Evolutionary conservation across 2,888 invertebrate genomes (phyloP), one percentile per base, ranked within the genome.

Genomic region (Zelleria hepariella): DNA sequence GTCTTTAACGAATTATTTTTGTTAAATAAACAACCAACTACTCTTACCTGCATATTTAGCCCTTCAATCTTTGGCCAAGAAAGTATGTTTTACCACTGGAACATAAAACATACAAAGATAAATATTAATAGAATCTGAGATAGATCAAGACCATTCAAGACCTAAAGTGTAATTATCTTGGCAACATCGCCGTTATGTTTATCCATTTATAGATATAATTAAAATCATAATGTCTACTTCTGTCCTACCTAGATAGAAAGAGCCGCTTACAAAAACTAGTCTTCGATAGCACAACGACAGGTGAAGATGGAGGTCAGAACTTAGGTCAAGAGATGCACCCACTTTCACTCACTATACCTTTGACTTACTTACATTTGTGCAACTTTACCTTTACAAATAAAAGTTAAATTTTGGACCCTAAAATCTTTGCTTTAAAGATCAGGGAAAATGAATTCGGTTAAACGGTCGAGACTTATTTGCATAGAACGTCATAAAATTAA

Each of bases 271-370:
- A 32, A 24, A 57, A 59, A 61, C 58, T 61, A 57, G 58, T 20
- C 53, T 8, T 23, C 26, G 52, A 24, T 42, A 51, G 74, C 75
- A 67, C 68, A 72, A 67, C 77, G 80, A 82, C 82, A 81, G 81
- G 81, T 80, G 74, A 70, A 74, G 77, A 66, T 78, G 83, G 73
- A 81, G 85, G 84, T 82, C 82, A 85, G 80, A 82, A 77, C 63
- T 62, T 53, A 69, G 78, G 76, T 79, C 76, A 63, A 69, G 66
- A 75, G 85, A 86, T 82, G 85, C 75, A 78, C 80, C 78, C 74
- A 81, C 84, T 85, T 85, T 84, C 84, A 83, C 83, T 80, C 70
- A 53, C 8, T 52, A 23, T 5, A 20, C 53, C 24, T 15, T 25
- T 42, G n/a, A n/a, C n/a, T n/a, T n/a, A n/a, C n/a, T n/a, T n/a